These are phyloP conservation scores for Riparia riparia DNA, from an alignment of 2,113 vertebrate species.

Conservation along the genomic window DNA sequence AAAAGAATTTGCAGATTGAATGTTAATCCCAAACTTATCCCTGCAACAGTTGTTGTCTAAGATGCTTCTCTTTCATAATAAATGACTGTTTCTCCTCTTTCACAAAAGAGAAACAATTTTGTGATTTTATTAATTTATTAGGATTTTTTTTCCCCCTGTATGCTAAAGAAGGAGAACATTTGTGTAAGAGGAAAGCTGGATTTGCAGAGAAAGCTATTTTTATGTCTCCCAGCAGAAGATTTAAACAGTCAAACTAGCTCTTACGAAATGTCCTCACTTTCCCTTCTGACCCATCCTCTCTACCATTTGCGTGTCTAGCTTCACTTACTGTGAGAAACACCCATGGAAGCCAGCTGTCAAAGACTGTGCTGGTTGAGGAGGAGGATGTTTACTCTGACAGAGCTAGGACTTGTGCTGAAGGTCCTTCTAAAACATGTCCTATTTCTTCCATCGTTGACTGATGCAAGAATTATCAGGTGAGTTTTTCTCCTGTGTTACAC, in stretches of 20 bases:
- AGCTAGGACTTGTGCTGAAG: neutral
- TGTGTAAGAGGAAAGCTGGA: neutral
- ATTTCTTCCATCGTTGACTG: neutral
- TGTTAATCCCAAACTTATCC: neutral
- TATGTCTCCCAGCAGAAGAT: neutral
- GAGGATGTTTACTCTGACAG: neutral
- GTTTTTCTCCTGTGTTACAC: neutral
- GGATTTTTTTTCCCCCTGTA: neutral
- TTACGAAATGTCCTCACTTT: neutral
- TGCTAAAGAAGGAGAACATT: neutral
- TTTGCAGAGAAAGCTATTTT: neutral
- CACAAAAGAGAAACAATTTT: neutral
- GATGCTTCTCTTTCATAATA: neutral
- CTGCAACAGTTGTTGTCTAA: neutral
- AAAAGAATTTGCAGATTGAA: neutral
- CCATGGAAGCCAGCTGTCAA: neutral
- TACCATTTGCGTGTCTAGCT: neutral
- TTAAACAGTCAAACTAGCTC: neutral
- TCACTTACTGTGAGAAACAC: neutral
- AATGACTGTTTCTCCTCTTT: neutral
- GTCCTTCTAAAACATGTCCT: neutral
- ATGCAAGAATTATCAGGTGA: neutral
- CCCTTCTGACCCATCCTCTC: neutral
- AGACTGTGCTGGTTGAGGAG: neutral
- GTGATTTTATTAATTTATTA: constrained; percentile 29